Evolutionary conservation across 1,140 invertebrate species (phyloP), one percentile per base, ranked within the genome.

Genomic region (Elymnias hypermnestra): DNA sequence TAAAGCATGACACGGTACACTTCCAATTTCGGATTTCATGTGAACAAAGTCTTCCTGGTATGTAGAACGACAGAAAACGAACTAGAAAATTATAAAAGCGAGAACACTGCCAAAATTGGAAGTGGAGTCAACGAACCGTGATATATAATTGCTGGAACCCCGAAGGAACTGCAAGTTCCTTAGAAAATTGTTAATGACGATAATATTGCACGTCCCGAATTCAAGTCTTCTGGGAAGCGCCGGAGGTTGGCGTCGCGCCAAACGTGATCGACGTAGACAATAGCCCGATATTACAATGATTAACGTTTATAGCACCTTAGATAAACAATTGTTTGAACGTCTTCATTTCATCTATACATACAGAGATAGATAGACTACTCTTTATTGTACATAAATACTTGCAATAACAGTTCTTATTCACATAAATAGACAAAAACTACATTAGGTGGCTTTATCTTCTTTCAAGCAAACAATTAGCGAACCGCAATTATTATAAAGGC

Each of bases 131-230:
- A 50, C 21, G 47, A 50, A 50, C 53, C 36, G 38, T 53, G 41
- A 36, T 28, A 50, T 44, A 23, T 49, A 35, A 50, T 45, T 46
- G 39, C 21, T 15, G 13, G 47, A 31, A 46, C 31, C 31, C 42
- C 23, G 19, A 21, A 15, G 22, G 25, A 42, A 50, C 29, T 44
- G 37, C 38, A 35, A 46, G 50, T 64, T 64, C 58, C 49, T 56
- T 53, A 57, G 57, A 64, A 64, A 61, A 61, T 44, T 38, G 49
- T 59, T 61, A 57, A 54, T 42, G 62, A 61, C 62, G 53, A 42
- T 38, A 41, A 53, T 38, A 49, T 53, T 45, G 49, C 28, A 50
- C 29, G 59, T 46, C 49, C 59, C 42, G 19, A 57, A 50, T 63
- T 41, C 36, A 41, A 19, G 9, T 33, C 40, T 61, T 58, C 59